phyloP scores from a whole-genome alignment of 2,113 vertebrate species.

The Fregata magnificens region DNA sequence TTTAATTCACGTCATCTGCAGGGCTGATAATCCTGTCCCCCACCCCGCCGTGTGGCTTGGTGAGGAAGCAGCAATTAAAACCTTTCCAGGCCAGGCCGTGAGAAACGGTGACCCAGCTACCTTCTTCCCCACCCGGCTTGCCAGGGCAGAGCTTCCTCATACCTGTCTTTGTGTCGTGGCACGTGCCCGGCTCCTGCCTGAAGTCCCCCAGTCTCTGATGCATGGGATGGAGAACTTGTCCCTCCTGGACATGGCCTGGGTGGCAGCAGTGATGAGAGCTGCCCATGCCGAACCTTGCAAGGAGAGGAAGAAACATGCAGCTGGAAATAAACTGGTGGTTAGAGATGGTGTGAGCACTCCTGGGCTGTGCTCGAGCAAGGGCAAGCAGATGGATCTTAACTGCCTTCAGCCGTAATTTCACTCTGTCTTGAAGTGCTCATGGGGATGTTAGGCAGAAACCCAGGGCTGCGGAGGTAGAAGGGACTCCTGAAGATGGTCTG shows the following conservation, averaged over 20 bases:
- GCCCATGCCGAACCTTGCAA: neutral
- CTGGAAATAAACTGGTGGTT: neutral
- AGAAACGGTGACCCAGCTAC: neutral
- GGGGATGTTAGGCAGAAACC: neutral
- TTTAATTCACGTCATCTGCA: neutral
- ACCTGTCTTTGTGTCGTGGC: neutral
- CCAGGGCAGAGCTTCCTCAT: neutral
- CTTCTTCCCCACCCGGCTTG: neutral
- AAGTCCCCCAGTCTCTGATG: neutral
- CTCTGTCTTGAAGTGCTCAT: neutral
- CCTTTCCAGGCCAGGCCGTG: neutral
- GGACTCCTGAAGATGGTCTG: neutral
- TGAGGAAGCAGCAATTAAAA: neutral
- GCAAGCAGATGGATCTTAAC: neutral
- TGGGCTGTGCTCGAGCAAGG: neutral
- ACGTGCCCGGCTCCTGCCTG: neutral
- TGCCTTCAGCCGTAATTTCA: neutral
- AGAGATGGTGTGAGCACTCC: neutral
- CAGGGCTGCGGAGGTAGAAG: neutral
- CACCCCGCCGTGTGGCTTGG: neutral
- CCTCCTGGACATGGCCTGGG: neutral
- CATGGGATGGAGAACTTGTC: neutral
- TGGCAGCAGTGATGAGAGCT: neutral
- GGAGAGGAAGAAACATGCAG: neutral
- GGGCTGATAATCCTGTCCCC: neutral